Evolutionary conservation across 1,140 invertebrate genomes (phyloP).

Genomic region (Musca vetustissima): DNA sequence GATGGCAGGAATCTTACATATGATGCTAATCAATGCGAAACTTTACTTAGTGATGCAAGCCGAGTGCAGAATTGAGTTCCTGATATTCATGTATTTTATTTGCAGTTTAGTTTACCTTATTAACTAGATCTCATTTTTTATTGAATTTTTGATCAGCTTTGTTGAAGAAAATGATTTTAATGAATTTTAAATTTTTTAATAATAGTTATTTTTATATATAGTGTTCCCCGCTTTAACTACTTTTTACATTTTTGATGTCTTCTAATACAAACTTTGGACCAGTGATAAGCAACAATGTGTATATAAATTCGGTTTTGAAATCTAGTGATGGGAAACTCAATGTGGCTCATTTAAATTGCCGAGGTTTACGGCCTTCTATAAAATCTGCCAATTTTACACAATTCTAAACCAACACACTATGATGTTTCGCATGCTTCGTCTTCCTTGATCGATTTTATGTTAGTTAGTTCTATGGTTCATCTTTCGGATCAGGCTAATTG

Average conservation of each 20-base stretch:
- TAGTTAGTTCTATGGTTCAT: too few relatives aligned
- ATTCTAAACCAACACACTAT: background rate
- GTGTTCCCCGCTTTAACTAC: background rate
- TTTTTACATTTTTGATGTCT: background rate
- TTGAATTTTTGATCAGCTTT: background rate
- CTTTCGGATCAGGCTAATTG: too few relatives aligned
- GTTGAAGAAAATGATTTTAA: background rate
- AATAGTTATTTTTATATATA: background rate
- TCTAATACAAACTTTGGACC: background rate
- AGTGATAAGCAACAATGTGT: background rate
- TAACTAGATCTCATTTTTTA: background rate
- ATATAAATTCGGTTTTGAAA: too few relatives aligned
- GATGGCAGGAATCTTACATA: background rate
- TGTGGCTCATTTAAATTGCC: too few relatives aligned
- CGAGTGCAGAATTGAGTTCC: background rate
- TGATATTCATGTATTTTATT: background rate
- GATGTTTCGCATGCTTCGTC: too few relatives aligned
- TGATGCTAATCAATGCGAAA: background rate
- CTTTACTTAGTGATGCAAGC: background rate
- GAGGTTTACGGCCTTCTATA: too few relatives aligned
- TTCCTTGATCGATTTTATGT: too few relatives aligned
- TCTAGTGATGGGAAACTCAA: too few relatives aligned
- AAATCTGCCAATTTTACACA: background rate
- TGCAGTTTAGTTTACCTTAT: background rate
- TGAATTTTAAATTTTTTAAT: background rate